A percentile compares a stretch with the other conserved stretches of the same genome.
Conservation (phyloP, 1,140 invertebrate species). For the Stegodyphus mimosarum region DNA sequence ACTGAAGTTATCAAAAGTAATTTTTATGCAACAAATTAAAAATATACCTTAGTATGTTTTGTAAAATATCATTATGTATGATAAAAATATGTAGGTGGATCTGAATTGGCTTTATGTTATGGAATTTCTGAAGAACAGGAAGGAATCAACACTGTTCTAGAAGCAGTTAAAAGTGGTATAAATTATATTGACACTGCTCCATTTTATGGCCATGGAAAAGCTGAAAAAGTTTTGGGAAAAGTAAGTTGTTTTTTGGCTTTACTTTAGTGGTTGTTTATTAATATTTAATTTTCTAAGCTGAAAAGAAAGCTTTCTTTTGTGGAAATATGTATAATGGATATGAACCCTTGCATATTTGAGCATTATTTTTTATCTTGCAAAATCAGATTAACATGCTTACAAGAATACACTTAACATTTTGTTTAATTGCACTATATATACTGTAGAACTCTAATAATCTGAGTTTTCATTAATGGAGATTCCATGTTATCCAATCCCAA, state of each 20-base stretch:
- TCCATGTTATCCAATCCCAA: no score
- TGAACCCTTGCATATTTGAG: neutral
- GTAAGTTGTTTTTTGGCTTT: constrained; percentile 69
- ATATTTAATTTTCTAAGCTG: neutral
- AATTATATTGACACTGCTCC: constrained; percentile 94
- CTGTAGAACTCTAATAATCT: no score
- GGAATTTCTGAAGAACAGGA: constrained; percentile 71
- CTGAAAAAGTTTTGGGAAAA: constrained; percentile 83
- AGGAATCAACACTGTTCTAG: constrained; percentile 76
- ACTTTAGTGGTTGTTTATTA: no score
- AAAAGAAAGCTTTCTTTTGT: neutral
- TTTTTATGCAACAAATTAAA: constrained; percentile 7
- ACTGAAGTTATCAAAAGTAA: neutral
- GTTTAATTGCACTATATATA: no score
- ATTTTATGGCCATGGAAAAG: constrained; percentile 82
- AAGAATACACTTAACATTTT: no score
- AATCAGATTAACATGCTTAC: no score
- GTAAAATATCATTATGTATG: constrained; percentile 9
- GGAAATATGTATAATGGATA: neutral
- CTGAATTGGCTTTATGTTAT: constrained; percentile 64
- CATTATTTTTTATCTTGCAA: no score
- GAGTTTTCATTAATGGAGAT: no score
- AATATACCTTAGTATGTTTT: constrained; percentile 3
- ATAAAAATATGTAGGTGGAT: constrained; percentile 67
- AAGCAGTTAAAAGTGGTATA: constrained; percentile 81